Conservation (phyloP, 2,797 vertebrate species). For the Propithecus deckenii region DNA sequence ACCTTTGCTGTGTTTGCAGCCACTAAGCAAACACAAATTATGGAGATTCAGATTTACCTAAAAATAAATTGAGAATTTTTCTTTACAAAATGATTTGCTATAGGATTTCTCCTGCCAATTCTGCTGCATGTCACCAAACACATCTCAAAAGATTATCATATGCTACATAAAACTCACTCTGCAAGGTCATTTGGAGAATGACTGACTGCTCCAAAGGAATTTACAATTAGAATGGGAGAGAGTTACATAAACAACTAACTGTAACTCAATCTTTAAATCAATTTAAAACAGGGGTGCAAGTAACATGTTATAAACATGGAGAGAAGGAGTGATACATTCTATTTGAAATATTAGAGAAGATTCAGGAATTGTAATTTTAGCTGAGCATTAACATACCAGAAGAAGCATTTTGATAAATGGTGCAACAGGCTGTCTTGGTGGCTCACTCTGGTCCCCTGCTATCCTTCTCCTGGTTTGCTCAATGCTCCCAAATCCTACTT, state of each 20-base stretch:
- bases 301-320: neutral
- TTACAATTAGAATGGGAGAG: neutral
- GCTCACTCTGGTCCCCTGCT: neutral
- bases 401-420: neutral
- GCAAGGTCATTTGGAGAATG: neutral
- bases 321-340: neutral
- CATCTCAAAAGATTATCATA: neutral
- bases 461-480: neutral
- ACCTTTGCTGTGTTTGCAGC: neutral
- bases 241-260: neutral
- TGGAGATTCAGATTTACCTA: neutral
- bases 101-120: neutral
- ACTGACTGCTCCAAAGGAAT: neutral
- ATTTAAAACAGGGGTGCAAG: neutral
- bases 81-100: neutral
- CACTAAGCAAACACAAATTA: neutral
- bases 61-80: neutral
- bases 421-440: neutral
- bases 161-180: neutral
- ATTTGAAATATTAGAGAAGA: neutral
- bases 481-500: neutral
- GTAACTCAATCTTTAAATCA: neutral
- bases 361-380: neutral
- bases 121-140: neutral
- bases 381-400: neutral